phyloP scores from a whole-genome alignment of 2,888 invertebrate species.

The Eristalinus sepulchralis region DNA sequence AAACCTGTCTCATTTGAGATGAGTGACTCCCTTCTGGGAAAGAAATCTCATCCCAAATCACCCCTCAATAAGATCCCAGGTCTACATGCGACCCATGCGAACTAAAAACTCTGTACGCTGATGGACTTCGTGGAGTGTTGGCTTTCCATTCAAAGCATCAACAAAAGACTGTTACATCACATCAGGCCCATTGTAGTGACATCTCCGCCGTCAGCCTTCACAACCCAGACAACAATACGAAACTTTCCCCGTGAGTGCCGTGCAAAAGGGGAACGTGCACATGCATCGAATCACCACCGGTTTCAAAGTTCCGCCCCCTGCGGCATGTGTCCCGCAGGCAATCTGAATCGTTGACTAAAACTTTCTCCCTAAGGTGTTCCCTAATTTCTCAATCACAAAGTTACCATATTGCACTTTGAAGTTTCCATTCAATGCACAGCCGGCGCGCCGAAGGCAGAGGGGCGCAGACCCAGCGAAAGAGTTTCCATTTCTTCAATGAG shows the following conservation, averaged over 20 bases:
- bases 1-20: no score
- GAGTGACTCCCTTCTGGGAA: no score
- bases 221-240: neutral
- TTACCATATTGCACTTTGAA: slow-evolving; percentile 31
- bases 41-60: no score
- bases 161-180: neutral
- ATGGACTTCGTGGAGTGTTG: neutral
- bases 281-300: neutral
- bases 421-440: neutral
- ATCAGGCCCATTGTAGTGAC: neutral
- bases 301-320: neutral
- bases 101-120: no score
- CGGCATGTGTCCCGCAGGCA: neutral
- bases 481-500: slow-evolving; percentile 13
- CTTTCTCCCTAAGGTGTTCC: slow-evolving; percentile 24
- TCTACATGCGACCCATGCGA: neutral
- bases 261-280: neutral
- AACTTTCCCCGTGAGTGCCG: neutral
- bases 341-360: slow-evolving; percentile 2
- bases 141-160: neutral
- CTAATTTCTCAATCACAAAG: slow-evolving; percentile 42
- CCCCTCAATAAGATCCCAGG: no score
- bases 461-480: neutral
- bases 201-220: neutral
- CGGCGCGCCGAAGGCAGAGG: neutral